These are phyloP conservation scores for Corythornis madagascariensis DNA, from an alignment of 2,113 vertebrate genomes.

Conservation along the genomic window DNA sequence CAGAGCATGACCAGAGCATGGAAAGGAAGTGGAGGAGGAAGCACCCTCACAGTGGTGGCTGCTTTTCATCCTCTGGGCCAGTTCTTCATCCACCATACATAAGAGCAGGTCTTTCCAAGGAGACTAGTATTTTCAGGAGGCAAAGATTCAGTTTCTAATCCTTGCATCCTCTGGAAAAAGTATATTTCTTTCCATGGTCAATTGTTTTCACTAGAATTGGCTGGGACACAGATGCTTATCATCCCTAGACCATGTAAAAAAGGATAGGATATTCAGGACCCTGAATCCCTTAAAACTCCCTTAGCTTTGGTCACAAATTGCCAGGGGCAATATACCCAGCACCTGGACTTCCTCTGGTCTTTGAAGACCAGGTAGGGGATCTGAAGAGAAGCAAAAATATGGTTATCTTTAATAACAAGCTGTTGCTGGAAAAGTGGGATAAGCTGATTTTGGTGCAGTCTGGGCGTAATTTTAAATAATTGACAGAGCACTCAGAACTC, in stretches of 20 bases:
- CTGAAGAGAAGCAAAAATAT: constrained; percentile 1
- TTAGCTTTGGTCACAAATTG: background rate
- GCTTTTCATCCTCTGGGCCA: background rate
- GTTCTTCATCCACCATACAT: background rate
- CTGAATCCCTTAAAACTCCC: background rate
- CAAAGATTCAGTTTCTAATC: background rate
- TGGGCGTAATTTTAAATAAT: constrained; percentile 50
- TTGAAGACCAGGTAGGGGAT: background rate
- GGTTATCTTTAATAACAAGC: constrained; percentile 25
- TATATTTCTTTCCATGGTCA: background rate
- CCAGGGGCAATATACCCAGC: background rate
- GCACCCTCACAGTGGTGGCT: background rate
- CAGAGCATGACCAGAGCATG: background rate
- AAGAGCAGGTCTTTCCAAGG: background rate
- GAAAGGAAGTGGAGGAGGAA: background rate
- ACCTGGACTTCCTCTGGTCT: background rate
- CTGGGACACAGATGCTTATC: background rate
- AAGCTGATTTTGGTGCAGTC: constrained; percentile 28
- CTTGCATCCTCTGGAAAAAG: background rate
- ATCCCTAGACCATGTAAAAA: background rate
- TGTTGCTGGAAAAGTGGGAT: constrained; percentile 24
- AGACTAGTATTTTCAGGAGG: background rate
- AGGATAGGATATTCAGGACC: background rate
- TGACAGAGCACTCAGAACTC: constrained; percentile 21
- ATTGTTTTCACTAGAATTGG: background rate